These are phyloP conservation scores for Mormyrus proboscirostris DNA, from an alignment of 2,797 vertebrate species.

Conservation along the genomic window DNA sequence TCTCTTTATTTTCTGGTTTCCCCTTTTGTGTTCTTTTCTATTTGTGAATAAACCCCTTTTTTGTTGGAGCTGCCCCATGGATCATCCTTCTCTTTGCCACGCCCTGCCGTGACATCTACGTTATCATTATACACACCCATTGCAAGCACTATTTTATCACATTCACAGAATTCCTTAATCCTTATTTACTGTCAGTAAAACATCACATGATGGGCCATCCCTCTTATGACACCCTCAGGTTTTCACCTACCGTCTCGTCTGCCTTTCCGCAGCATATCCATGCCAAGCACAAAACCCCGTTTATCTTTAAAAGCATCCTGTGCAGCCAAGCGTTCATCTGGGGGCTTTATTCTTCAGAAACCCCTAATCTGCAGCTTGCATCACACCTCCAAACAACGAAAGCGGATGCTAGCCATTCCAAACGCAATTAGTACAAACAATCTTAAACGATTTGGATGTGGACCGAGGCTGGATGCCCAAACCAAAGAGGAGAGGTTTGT, in stretches of 20 bases:
- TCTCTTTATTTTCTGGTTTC: neutral
- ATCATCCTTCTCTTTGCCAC: neutral
- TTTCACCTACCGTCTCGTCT: neutral
- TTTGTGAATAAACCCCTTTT: neutral
- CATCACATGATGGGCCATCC: neutral
- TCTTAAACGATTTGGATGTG: slow-evolving; percentile 16
- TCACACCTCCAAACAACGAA: slow-evolving; percentile 52
- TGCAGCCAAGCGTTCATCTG: slow-evolving; percentile 22
- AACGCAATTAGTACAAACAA: slow-evolving; percentile 48
- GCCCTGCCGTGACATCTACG: neutral
- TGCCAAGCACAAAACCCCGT: neutral
- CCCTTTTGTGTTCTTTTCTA: neutral
- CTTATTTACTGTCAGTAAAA: neutral
- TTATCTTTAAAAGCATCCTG: slow-evolving; percentile 18
- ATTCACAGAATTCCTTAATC: neutral
- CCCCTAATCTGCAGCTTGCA: slow-evolving; percentile 23
- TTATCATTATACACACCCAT: neutral
- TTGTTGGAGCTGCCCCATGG: neutral
- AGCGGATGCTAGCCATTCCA: slow-evolving; percentile 59
- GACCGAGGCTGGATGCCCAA: neutral
- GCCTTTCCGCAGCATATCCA: neutral
- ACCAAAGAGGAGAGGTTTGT: neutral
- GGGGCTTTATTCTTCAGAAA: slow-evolving; percentile 25
- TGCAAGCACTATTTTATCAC: neutral
- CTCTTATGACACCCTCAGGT: neutral